phyloP scores from a whole-genome alignment of 2,888 invertebrate genomes.

The Clepsis dumicolana region DNA sequence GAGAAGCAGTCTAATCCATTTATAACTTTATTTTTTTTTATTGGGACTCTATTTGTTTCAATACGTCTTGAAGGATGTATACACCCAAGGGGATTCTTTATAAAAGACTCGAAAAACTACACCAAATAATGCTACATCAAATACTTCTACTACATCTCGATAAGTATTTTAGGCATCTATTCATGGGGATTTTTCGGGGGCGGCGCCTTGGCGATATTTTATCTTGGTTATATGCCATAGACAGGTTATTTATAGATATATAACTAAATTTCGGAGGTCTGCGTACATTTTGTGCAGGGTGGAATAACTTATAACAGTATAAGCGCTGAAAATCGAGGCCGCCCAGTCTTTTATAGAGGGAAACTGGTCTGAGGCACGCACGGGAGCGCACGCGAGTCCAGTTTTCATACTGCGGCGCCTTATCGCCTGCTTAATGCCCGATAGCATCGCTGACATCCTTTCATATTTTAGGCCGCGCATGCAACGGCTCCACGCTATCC shows the following conservation, averaged over 20 bases:
- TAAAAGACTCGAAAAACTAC: not conserved
- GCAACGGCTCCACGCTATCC: conserved; percentile 39
- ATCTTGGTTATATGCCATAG: conserved; percentile 32
- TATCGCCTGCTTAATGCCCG: conserved; percentile 45
- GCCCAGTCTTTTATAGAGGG: conserved; percentile 72
- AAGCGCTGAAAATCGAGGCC: conserved; percentile 81
- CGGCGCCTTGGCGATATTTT: conserved; percentile 13
- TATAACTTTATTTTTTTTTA: conserved; percentile 1
- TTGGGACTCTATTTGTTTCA: conserved; percentile 6
- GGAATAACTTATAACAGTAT: conserved; percentile 77
- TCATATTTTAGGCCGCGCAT: conserved; percentile 50
- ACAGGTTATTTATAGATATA: conserved; percentile 35
- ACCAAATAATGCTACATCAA: not conserved
- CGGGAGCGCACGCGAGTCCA: conserved; percentile 78
- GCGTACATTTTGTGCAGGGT: conserved; percentile 73
- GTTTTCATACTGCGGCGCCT: conserved; percentile 53
- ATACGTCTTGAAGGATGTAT: not conserved
- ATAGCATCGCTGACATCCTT: conserved; percentile 46
- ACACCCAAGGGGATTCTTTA: not conserved
- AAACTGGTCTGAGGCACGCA: conserved; percentile 81
- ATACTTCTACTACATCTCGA: not conserved
- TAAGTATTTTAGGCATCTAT: conserved; percentile 6
- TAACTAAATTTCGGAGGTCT: conserved; percentile 31
- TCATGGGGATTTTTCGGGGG: conserved; percentile 5
- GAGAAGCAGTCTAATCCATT: not conserved